phyloP scores from a whole-genome alignment of 92 coral and sea anemone species.

The Heliopora coerulea region DNA sequence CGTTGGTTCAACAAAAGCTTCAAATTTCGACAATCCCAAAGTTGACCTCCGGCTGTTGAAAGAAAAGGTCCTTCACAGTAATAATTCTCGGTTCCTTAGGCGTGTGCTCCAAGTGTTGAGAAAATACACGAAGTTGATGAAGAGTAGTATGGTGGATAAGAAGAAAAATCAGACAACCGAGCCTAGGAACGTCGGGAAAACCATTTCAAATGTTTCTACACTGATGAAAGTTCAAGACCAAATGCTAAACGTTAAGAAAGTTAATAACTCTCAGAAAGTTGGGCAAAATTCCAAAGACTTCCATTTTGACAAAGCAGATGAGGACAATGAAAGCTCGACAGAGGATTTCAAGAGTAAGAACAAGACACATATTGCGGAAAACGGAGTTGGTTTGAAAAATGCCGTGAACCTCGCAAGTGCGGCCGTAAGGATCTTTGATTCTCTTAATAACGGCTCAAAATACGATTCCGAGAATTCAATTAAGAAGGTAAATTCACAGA shows the following conservation, averaged over 20 bases:
- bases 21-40: slow-evolving; percentile 13
- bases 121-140: slow-evolving; percentile 40
- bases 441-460: slow-evolving; percentile 12
- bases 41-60: slow-evolving; percentile 32
- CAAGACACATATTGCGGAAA: background rate
- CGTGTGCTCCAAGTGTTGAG: slow-evolving; percentile 29
- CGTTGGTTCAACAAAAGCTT: background rate
- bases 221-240: no score
- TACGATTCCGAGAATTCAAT: background rate
- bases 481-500: background rate
- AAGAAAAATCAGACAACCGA: background rate
- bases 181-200: background rate
- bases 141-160: slow-evolving; percentile 25
- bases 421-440: slow-evolving; percentile 30
- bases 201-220: no score
- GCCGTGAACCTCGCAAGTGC: slow-evolving; percentile 12
- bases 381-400: background rate
- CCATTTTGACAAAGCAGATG: no score
- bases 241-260: background rate
- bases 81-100: slow-evolving; percentile 24
- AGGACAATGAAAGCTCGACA: background rate
- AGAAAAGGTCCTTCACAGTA: slow-evolving; percentile 32
- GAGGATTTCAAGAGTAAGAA: background rate
- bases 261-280: background rate
- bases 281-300: no score